Conservation (phyloP, 2,113 vertebrate species). For the Epinephelus lanceolatus region DNA sequence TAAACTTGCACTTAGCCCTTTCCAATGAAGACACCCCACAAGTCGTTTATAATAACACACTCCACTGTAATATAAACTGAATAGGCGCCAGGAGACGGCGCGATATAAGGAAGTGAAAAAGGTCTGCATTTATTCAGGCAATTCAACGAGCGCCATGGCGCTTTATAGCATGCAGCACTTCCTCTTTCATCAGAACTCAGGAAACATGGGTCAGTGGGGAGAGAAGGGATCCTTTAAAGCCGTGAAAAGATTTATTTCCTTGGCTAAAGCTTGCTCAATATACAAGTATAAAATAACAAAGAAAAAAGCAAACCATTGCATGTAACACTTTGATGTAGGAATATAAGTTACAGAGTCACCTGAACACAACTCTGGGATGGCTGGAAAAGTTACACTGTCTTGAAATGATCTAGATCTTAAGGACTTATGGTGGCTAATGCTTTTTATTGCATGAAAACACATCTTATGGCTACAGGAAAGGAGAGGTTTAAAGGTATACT, state of each 20-base stretch:
- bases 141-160: constrained; percentile 35
- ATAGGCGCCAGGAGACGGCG: constrained; percentile 60
- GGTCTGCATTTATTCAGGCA: constrained; percentile 64
- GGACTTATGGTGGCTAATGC: background rate
- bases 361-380: background rate
- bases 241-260: constrained; percentile 20
- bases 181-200: constrained; percentile 52
- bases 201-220: constrained; percentile 58
- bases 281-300: background rate
- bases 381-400: background rate
- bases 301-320: constrained; percentile 36
- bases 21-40: constrained; percentile 50
- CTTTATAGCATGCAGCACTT: constrained; percentile 72
- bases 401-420: background rate
- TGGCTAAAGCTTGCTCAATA: constrained; percentile 7
- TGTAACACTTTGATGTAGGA: constrained; percentile 8
- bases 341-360: background rate
- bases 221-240: constrained; percentile 44
- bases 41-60: constrained; percentile 71
- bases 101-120: constrained; percentile 65
- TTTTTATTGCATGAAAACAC: background rate
- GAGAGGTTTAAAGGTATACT: too few species aligned
- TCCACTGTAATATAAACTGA: constrained; percentile 69
- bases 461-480: background rate
- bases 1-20: constrained; percentile 67